These are phyloP conservation scores for Pipistrellus pygmaeus DNA, from an alignment of 2,797 vertebrate species.

Conservation along the genomic window DNA sequence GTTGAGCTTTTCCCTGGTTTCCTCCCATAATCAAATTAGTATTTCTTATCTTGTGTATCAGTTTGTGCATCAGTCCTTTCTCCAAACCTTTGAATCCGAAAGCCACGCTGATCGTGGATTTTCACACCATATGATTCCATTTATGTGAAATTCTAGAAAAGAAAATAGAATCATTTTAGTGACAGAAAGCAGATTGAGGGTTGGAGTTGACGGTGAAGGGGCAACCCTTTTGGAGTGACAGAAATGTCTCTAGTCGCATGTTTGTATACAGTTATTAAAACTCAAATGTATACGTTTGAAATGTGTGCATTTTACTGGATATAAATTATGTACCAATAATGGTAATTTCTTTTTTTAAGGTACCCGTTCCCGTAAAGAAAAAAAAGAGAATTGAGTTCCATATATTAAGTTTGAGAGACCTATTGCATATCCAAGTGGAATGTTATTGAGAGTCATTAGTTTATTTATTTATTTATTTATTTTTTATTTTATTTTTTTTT, in stretches of 20 bases:
- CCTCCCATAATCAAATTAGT: no score
- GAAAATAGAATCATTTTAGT: not conserved
- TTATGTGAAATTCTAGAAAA: not conserved
- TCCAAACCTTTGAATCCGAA: no score
- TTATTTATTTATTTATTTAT: no score
- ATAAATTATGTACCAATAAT: not conserved
- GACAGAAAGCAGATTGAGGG: not conserved
- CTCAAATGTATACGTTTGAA: not conserved
- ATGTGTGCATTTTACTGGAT: not conserved
- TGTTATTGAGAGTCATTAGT: not conserved
- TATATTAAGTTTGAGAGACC: not conserved
- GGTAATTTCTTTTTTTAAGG: not conserved
- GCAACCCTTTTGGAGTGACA: not conserved
- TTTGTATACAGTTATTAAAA: not conserved
- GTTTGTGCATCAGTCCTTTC: no score
- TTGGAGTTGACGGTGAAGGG: not conserved
- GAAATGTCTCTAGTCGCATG: not conserved
- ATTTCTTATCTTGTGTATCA: no score
- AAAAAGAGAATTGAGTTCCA: conserved; percentile 7
- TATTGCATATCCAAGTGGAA: not conserved
- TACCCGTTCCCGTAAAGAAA: not conserved
- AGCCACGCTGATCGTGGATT: no score
- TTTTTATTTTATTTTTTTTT: no score
- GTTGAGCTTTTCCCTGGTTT: no score
- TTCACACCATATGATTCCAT: not conserved